phyloP scores from a whole-genome alignment of 1,140 invertebrate species.

The Achatina immaculata region DNA sequence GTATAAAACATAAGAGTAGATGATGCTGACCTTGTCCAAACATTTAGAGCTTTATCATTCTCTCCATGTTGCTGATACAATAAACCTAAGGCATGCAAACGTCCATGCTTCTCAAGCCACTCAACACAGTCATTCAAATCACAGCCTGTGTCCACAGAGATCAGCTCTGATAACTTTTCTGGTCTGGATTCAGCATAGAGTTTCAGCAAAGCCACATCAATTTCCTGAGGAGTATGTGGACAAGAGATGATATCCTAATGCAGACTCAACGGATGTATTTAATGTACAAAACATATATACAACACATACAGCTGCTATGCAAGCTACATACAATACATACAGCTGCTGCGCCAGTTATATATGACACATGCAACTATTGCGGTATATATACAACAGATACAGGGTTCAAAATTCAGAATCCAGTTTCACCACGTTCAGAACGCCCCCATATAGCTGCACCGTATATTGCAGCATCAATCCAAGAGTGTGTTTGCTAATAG shows the following conservation, averaged over 20 bases:
- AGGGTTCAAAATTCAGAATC: too few relatives aligned
- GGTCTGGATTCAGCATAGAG: slow-evolving; percentile 71
- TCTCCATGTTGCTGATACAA: slow-evolving; percentile 68
- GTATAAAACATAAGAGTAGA: not conserved
- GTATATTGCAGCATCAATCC: too few relatives aligned
- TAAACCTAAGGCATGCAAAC: slow-evolving; percentile 70
- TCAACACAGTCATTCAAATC: slow-evolving; percentile 70
- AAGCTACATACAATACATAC: too few relatives aligned
- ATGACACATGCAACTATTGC: too few relatives aligned
- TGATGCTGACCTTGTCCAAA: slow-evolving; percentile 67
- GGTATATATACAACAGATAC: too few relatives aligned
- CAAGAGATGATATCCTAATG: slow-evolving; percentile 3
- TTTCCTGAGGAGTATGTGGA: slow-evolving; percentile 67
- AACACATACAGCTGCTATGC: too few relatives aligned
- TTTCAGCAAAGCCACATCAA: slow-evolving; percentile 73
- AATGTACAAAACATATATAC: too few relatives aligned
- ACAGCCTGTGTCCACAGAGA: slow-evolving; percentile 68
- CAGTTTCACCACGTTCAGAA: too few relatives aligned
- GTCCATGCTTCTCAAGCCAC: slow-evolving; percentile 65
- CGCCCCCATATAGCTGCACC: too few relatives aligned
- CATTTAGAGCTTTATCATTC: slow-evolving; percentile 68
- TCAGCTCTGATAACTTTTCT: slow-evolving; percentile 63
- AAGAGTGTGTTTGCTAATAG: too few relatives aligned
- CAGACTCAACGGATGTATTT: too few relatives aligned
- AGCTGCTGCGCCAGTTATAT: too few relatives aligned